These are phyloP conservation scores for Trichonephila clavipes DNA, from an alignment of 1,140 invertebrate genomes.

Conservation along the genomic window DNA sequence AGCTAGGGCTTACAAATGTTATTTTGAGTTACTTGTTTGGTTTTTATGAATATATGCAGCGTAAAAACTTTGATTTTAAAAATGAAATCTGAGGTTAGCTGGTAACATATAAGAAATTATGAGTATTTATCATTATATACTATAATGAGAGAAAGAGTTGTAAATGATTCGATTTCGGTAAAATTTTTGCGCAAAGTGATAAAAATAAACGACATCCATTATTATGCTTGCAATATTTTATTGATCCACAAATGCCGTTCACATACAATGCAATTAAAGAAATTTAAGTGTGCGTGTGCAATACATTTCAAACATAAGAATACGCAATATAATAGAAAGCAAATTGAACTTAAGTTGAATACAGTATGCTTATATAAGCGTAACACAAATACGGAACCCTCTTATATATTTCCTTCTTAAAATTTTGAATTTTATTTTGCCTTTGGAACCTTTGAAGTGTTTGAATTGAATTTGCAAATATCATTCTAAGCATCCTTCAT, in stretches of 20 bases:
- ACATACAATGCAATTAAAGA: constrained; percentile 21
- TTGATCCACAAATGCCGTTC: background rate
- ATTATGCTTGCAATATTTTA: background rate
- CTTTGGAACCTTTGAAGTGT: no score
- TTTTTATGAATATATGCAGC: no score
- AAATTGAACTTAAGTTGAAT: background rate
- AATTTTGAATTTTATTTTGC: background rate
- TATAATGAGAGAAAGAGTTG: no score
- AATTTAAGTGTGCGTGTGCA: constrained; percentile 34
- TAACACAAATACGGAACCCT: no score
- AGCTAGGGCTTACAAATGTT: no score
- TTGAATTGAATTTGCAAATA: background rate
- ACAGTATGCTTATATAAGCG: background rate
- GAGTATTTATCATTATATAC: no score
- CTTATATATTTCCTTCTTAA: background rate
- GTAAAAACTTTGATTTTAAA: no score
- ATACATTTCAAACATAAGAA: background rate
- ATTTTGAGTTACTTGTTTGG: no score
- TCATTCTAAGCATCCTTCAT: background rate
- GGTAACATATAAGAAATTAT: no score
- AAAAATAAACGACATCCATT: background rate
- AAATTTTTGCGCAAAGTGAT: no score
- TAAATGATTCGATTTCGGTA: no score
- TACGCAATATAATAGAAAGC: background rate
- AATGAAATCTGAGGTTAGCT: no score